Evolutionary conservation across 2,888 invertebrate species (phyloP), one percentile per base, ranked within the genome.

Genomic region (Hirudinaria manillensis): DNA sequence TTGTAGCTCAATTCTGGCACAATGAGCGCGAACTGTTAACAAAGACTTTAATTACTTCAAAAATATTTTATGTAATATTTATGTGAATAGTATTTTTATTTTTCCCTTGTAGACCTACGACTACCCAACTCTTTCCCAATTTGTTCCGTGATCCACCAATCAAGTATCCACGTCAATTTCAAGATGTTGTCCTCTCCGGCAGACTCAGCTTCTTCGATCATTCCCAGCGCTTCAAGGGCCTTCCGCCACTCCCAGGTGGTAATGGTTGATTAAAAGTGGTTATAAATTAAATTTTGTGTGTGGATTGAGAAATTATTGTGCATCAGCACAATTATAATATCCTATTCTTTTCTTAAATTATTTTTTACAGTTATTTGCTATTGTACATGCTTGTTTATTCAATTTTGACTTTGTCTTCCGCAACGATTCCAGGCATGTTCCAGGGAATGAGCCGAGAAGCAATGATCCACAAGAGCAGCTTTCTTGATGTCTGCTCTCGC

Each of bases 81-180:
- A 2, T 61, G 7, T 61, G 6, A 13, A 24, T 16, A 24, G 19
- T 61, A 61, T 21, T 27, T 6, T 61, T 61, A 13, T 61, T 61
- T n/a, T n/a, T 61, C 61, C 19, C 24, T 61, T 19, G 24, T n/a
- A 61, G 61, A 29, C 61, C 61, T 27, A 16, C 61, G 3, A 29
- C 61, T 1, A 16, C 24, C 61, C 61, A 61, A 1, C 29, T 61
- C 2, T 61, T 61, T 24, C 61, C 61, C 7, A 24, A 61, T 29
- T 61, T 61, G 7, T 61, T 61, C 61, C 61, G 61, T 61, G 61
- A 61, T 29, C 24, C 61, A 24, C 61, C 61, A 24, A 61, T 61
- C 24, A 61, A 61, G 29, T 61, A 27, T 61, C 61, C 61, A 61
- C 61, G 61, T 29, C 61, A 61, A 24, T 61, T 29, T 19, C 61